Evolutionary conservation across 64 coral and sea anemone genomes (phyloP).

Genomic region (Dendrophyllia cribrosa): DNA sequence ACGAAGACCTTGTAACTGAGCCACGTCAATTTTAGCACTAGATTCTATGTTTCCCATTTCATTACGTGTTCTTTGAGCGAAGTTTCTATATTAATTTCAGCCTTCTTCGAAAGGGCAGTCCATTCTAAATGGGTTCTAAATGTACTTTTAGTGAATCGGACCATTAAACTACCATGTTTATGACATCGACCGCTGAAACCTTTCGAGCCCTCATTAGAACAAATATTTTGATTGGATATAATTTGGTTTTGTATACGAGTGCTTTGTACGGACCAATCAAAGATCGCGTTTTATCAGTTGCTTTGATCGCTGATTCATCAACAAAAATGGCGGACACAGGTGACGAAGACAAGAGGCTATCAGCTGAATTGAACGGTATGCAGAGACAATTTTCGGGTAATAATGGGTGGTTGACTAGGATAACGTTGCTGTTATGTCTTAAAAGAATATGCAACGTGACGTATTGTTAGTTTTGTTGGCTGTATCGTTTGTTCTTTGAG

Average conservation of each 20-base stretch:
- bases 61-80: background rate
- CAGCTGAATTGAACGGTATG: constrained; percentile 25
- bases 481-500: background rate
- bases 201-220: background rate
- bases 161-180: background rate
- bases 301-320: constrained; percentile 38
- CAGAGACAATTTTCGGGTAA: background rate
- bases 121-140: no score
- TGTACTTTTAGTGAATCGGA: no score
- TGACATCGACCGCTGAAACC: constrained; percentile 22
- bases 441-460: no score
- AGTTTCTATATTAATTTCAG: background rate
- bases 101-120: background rate
- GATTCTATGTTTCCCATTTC: constrained; percentile 88
- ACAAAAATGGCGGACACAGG: constrained; percentile 51
- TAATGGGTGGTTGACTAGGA: background rate
- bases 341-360: background rate
- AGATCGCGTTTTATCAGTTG: background rate
- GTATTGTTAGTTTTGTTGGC: background rate
- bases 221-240: constrained; percentile 1
- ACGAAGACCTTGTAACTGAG: constrained; percentile 67
- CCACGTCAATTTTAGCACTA: constrained; percentile 74
- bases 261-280: background rate
- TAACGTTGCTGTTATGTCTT: background rate
- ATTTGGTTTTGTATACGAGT: background rate